Conservation (phyloP, 1,140 invertebrate genomes). For the Orchestia grillus region DNA sequence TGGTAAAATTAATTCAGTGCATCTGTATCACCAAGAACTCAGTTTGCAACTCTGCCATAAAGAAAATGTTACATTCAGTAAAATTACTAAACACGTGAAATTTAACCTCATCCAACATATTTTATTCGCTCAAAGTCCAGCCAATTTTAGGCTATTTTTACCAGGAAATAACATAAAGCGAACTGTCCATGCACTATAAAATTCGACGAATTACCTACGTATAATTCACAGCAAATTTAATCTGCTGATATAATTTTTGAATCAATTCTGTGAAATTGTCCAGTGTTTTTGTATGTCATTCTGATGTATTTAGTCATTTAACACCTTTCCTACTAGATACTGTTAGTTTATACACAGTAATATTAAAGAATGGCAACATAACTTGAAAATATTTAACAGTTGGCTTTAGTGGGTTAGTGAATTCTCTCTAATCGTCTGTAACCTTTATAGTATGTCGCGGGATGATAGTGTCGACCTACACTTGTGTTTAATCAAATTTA, state of each 20-base stretch:
- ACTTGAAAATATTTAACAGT: neutral
- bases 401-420: neutral
- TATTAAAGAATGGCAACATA: neutral
- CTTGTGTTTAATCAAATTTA: too few relatives aligned
- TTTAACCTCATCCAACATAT: neutral
- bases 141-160: neutral
- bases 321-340: neutral
- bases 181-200: neutral
- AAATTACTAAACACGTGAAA: neutral
- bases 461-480: too few relatives aligned
- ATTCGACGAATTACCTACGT: too few relatives aligned
- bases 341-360: neutral
- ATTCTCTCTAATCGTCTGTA: neutral
- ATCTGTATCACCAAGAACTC: neutral
- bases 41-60: neutral
- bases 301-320: neutral
- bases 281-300: neutral
- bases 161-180: neutral
- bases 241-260: too few relatives aligned
- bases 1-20: neutral
- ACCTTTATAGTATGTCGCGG: too few relatives aligned
- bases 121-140: neutral
- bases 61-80: neutral
- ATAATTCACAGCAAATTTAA: too few relatives aligned
- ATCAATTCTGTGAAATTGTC: too few relatives aligned